A percentile compares a stretch with the other conserved stretches of the same genome.
phyloP scores from a whole-genome alignment of 2,797 vertebrate genomes.

The Apogon hyalosoma region DNA sequence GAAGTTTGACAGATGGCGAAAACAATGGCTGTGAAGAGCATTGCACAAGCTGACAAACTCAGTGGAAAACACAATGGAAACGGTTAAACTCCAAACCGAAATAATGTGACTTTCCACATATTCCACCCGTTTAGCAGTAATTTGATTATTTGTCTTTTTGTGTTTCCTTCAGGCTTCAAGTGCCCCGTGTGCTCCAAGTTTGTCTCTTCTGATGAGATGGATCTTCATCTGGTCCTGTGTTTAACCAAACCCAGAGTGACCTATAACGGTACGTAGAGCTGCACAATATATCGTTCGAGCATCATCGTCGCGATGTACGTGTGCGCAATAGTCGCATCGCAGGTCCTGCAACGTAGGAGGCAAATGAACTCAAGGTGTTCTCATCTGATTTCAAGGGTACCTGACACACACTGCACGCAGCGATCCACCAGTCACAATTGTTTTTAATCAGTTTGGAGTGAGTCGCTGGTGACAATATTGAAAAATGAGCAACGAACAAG shows the following conservation, averaged over 20 bases:
- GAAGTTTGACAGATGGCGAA: neutral
- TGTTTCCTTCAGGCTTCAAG: conserved; percentile 90
- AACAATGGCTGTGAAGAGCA: neutral
- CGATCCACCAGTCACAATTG: too few species aligned
- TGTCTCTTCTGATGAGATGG: conserved; percentile 96
- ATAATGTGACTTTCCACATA: neutral
- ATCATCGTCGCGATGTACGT: too few species aligned
- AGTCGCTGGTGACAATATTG: too few species aligned
- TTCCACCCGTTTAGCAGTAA: too few species aligned
- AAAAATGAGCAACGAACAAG: too few species aligned
- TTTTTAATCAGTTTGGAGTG: too few species aligned
- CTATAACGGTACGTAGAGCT: conserved; percentile 89
- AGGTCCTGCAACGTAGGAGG: too few species aligned
- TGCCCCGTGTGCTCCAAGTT: conserved; percentile 98
- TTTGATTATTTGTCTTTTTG: conserved; percentile 7
- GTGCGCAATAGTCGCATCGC: too few species aligned
- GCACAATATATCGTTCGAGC: too few species aligned
- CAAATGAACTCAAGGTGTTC: too few species aligned
- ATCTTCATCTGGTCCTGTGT: conserved; percentile 96
- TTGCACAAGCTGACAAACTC: neutral
- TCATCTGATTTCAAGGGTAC: too few species aligned
- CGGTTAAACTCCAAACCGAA: neutral
- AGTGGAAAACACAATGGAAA: neutral
- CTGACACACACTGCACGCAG: too few species aligned
- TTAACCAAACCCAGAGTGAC: conserved; percentile 97